phyloP scores from a whole-genome alignment of 64 coral and sea anemone genomes.

The Montipora foliosa region DNA sequence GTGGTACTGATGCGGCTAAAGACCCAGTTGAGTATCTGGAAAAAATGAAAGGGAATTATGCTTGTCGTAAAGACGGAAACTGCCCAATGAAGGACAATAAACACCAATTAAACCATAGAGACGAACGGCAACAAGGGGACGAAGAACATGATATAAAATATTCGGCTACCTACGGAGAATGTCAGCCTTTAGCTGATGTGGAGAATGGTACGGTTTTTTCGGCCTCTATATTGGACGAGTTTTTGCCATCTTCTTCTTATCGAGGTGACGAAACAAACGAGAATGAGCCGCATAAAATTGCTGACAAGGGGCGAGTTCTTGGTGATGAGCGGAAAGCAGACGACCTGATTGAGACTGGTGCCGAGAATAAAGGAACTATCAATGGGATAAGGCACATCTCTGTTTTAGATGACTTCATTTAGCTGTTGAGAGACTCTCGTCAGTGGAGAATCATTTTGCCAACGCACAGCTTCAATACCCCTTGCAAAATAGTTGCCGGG shows the following conservation, averaged over 20 bases:
- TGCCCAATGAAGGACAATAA: too few species aligned
- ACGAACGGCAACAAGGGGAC: not conserved
- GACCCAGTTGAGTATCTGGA: not conserved
- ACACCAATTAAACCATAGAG: not conserved
- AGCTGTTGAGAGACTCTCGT: not conserved
- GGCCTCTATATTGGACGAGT: slow-evolving; percentile 18
- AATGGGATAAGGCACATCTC: not conserved
- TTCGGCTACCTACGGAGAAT: not conserved
- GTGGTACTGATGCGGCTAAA: not conserved
- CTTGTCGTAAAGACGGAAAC: not conserved
- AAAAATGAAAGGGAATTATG: not conserved
- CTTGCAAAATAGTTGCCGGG: too few species aligned
- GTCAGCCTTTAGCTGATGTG: not conserved
- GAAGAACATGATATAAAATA: not conserved
- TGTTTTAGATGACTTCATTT: not conserved
- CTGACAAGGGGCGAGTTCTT: not conserved
- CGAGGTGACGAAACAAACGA: not conserved
- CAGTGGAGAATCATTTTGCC: too few species aligned
- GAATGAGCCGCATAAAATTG: not conserved
- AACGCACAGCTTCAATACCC: too few species aligned
- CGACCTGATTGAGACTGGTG: not conserved
- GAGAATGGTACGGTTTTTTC: not conserved
- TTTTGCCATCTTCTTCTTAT: not conserved
- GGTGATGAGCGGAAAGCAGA: not conserved
- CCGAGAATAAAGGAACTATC: not conserved